Evolutionary conservation across 2,888 invertebrate genomes (phyloP), one percentile per base, ranked within the genome.

Genomic region (Boloria selene): DNA sequence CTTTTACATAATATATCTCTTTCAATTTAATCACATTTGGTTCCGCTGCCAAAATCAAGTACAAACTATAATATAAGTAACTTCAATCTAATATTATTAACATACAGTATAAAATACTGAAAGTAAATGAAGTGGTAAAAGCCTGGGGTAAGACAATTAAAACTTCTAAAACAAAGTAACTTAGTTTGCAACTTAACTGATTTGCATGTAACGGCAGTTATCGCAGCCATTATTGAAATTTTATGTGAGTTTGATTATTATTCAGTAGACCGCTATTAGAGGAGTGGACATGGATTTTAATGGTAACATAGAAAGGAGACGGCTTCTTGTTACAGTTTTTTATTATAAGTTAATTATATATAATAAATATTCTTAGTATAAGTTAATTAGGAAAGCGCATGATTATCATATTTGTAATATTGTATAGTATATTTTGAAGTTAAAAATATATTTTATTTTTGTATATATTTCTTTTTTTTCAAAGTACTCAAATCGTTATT

Each of bases 201-300:
- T 92, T 92, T 90, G 88, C 90, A 92, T 92, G 75, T 68, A 65
- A 76, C 79, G 69, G 86, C 88, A 83, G 88, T 91, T 92, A 88
- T 75, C 80, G 74, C 62, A 61, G 84, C 82, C 85, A 84, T 90
- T 91, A 91, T 92, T 92, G 91, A 90, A 91, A 92, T 92, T 92
- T 91, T 91, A 91, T 89, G 89, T 83, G 86, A 87, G 86, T 90
- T 89, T 88, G 86, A 91, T 91, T 90, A 90, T 90, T 90, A 90
- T 91, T 91, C 90, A 90, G 88, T 87, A 90, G 90, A 90, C 91
- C 90, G 86, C 88, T 88, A 87, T 89, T 90, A 88, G 86, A 84
- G 77, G 73, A 86, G 84, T 90, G 90, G 91, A 90, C 90, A 90
- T 74, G 84, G 81, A 84, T 82, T 85, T 83, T 77, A 70, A 64